These are phyloP conservation scores for Columba guinea DNA, from an alignment of 2,797 vertebrate genomes.

Conservation along the genomic window DNA sequence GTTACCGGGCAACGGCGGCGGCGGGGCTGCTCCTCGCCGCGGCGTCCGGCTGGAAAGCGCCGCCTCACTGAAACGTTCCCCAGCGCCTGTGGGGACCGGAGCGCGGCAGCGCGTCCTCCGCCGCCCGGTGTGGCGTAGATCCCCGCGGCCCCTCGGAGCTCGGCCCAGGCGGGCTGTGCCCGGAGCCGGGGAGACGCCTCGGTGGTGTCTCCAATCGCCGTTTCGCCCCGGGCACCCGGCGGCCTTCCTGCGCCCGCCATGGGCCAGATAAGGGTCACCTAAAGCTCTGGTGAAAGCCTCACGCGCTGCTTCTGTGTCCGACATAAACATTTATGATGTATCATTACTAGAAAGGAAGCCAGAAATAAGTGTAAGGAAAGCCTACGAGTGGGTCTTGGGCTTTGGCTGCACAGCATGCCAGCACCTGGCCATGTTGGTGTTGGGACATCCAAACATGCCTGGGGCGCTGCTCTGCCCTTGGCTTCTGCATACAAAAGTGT, in stretches of 20 bases:
- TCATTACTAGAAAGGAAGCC: neutral
- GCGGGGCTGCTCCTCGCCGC: rapidly evolving
- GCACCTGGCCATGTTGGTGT: rapidly evolving
- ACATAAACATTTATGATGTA: neutral
- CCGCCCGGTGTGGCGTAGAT: rapidly evolving
- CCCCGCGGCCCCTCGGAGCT: too few species aligned
- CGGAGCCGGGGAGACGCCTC: neutral
- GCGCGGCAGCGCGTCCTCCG: rapidly evolving
- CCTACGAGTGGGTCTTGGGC: rapidly evolving
- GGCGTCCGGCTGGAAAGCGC: neutral
- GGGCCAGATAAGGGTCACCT: rapidly evolving
- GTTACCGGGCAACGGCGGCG: constrained; percentile 71
- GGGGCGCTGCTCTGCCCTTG: neutral
- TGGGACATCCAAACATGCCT: rapidly evolving
- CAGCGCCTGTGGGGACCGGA: rapidly evolving
- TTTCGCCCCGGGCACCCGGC: too few species aligned
- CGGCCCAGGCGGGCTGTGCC: neutral
- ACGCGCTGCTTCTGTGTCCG: rapidly evolving
- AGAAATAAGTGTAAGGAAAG: neutral
- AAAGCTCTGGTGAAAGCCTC: neutral
- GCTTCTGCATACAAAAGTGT: neutral
- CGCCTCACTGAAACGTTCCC: neutral
- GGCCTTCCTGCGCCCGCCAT: rapidly evolving
- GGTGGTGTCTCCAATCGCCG: neutral
- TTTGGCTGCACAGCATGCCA: rapidly evolving